Base-by-base conservation (phyloP, 37 sponge, comb jelly and placozoan genomes). In the Aphrocallistes beatrix region DNA sequence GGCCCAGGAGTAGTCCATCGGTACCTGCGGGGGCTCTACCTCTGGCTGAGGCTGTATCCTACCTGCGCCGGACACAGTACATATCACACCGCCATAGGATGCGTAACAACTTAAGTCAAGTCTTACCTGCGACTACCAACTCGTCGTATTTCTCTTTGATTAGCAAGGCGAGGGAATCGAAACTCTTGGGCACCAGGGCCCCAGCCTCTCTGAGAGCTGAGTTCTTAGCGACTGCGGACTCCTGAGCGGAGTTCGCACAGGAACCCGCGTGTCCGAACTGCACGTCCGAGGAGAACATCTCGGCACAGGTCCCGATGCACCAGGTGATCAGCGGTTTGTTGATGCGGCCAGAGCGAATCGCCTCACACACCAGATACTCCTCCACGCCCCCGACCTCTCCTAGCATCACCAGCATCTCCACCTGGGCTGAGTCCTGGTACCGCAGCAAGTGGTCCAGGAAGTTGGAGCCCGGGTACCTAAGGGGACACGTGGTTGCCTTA, bases 231-330 rank as follows among this genome's bases (percentile, higher is more conserved):
- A 83, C 90, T 37, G 98, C 93, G 1, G 98, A 94, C 85, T 97
- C 98, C 75, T 88, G 82, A 37, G 87, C 91, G 36, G 92, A 88
- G 88, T 94, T 93, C 28, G 98, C 98, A 85, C 90, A 89, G 0
- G 98, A 91, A 1, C 98, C 98, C 0, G 98, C 98, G 75, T 97
- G 98, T 36, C 98, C 98, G 88, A 97, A 97, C 91, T 97, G 98
- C 1, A 97, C 98, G 39, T 97, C 98, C 1, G 98, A 91, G 34
- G 93, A 39, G 85, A 97, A 97, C 93, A 94, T 90, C 40, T 91
- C 90, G 37, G 92, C 93, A 86, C 98, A 97, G 0, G 98, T 97
- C 9, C 98, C 98, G 38, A 93, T 97, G 48, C 98, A 97, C 98
- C 98, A 97, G 23, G 92, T 93, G 8, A 97, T 87, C 10, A 94